These are phyloP conservation scores for Lipophrys pholis DNA, from an alignment of 2,113 vertebrate species.

Conservation along the genomic window DNA sequence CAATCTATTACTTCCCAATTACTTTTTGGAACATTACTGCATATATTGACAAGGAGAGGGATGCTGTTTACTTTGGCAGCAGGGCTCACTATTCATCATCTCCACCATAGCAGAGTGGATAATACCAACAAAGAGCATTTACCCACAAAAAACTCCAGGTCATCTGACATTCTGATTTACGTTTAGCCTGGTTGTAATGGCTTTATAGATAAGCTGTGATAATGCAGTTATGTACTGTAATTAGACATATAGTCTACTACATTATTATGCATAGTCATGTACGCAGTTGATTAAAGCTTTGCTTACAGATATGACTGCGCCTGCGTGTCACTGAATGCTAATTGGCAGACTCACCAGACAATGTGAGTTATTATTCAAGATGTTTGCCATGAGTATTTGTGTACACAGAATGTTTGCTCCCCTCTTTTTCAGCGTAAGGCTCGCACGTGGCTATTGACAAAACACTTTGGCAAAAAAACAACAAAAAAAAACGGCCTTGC, in stretches of 20 bases:
- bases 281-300: constrained; percentile 58
- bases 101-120: constrained; percentile 5
- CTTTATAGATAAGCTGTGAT: constrained; percentile 20
- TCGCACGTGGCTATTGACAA: constrained; percentile 40
- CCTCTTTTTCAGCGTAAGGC: constrained; percentile 19
- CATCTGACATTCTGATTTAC: neutral
- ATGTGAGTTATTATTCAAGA: constrained; percentile 48
- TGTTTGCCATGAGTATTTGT: constrained; percentile 48
- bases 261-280: constrained; percentile 57
- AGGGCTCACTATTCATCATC: constrained; percentile 31
- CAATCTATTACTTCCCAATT: constrained; percentile 55
- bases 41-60: constrained; percentile 40
- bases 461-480: constrained; percentile 31
- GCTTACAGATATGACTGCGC: constrained; percentile 49
- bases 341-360: constrained; percentile 50
- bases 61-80: constrained; percentile 51
- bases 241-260: constrained; percentile 17
- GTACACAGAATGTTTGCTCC: constrained; percentile 44
- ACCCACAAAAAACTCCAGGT: neutral
- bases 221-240: constrained; percentile 28
- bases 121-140: constrained; percentile 35
- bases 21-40: constrained; percentile 46
- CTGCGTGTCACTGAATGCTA: constrained; percentile 40
- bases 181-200: constrained; percentile 11
- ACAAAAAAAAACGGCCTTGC: constrained; percentile 38